Base-by-base conservation (phyloP, 2,797 vertebrate species). In the Chromis chromis region DNA sequence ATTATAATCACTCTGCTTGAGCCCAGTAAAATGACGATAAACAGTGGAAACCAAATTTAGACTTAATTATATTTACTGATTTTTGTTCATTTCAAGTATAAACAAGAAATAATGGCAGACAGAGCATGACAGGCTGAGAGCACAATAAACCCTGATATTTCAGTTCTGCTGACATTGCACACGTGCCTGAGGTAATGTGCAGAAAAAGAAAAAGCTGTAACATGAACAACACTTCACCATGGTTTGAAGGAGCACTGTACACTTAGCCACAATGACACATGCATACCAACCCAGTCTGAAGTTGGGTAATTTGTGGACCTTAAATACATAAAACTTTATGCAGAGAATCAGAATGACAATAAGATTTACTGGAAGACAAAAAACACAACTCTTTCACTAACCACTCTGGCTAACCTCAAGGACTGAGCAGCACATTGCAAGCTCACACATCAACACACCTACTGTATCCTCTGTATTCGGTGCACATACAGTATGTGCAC, bases 401-500 rank as follows among this genome's bases (percentile, higher is more conserved):
- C 87, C 85, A 75, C 89, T 67, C 63, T 85, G 87, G 77, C 86
- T 92, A 85, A 91, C 88, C 91, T 88, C 90, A 91, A 67, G 69
- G 22, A 70, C 46, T 64, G 70, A 83, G 59, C 55, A 50, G 46
- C 58, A 70, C 68, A 46, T 46, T 78, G 67, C 52, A 58, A 52
- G 44, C 59, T 22, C 63, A 55, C 52, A 74, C 52, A 60, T 27
- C n/a, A 50, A 84, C 72, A 56, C 46, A 72, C 22, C 14, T 50
- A 62, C 42, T 64, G 49, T 64, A 52, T 42, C 17, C 7, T 27
- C 1, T 39, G 53, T 39, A 11, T 42, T 17, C 33, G 36, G 6
- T 39, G 8, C 50, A 44, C 48, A 33, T 21, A 55, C 52, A 64
- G n/a, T 63, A 65, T 13, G 1, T 13, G 40, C 49, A 66, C 42